Percentiles rank a stretch among this genome's conserved stretches.
Conservation (phyloP, 2,113 vertebrate genomes). For the Bungarus multicinctus region DNA sequence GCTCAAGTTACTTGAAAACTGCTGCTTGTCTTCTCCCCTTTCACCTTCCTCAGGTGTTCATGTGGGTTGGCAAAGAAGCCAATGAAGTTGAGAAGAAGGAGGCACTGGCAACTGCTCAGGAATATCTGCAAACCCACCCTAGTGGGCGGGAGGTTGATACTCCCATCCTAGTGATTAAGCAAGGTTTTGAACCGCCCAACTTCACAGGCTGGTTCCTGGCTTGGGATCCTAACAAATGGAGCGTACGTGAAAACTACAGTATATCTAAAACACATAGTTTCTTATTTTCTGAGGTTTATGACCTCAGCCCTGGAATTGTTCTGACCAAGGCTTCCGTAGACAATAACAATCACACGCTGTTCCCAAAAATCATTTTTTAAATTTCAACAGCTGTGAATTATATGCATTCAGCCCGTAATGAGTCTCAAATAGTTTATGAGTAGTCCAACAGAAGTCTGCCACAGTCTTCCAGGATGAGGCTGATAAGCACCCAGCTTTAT, state of each 20-base stretch:
- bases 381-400: no score
- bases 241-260: constrained; percentile 67
- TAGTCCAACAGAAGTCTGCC: no score
- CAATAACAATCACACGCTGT: no score
- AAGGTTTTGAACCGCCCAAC: constrained; percentile 84
- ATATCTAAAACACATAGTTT: background rate
- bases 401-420: no score
- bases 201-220: constrained; percentile 90
- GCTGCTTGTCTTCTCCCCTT: background rate
- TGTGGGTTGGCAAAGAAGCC: constrained; percentile 83
- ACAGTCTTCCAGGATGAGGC: no score
- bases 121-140: constrained; percentile 84
- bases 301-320: background rate
- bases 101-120: constrained; percentile 70
- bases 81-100: constrained; percentile 75
- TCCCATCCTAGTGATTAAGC: constrained; percentile 78
- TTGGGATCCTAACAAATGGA: constrained; percentile 85
- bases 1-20: background rate
- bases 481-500: no score
- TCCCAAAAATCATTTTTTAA: no score
- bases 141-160: constrained; percentile 76
- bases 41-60: constrained; percentile 70
- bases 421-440: no score
- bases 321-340: no score
- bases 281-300: background rate